A percentile compares a stretch with the other conserved stretches of the same genome.
Evolutionary conservation across 2,888 invertebrate species (phyloP).

Genomic region (Thereva unica): DNA sequence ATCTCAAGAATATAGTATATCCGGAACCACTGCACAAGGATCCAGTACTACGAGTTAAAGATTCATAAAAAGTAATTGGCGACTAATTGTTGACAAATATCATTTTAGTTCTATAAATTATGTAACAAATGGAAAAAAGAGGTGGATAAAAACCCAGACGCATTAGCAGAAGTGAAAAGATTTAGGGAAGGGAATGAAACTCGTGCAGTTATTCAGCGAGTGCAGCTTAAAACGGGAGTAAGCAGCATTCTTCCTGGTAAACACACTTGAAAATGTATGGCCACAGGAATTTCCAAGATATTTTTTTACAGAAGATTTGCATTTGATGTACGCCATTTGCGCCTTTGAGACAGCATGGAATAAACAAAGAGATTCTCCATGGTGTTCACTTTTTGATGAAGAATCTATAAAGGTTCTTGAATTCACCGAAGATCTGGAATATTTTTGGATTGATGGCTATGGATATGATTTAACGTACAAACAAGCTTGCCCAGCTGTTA

Average conservation of each 20-base stretch:
- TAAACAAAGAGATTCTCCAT: constrained; percentile 67
- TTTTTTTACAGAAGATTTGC: constrained; percentile 21
- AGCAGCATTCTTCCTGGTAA: constrained; percentile 61
- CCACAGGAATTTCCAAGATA: background rate
- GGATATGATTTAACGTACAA: constrained; percentile 72
- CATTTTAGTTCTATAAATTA: constrained; percentile 75
- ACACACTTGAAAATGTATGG: constrained; percentile 1
- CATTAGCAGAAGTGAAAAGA: constrained; percentile 63
- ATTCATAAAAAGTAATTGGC: too few relatives aligned
- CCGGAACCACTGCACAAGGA: constrained; percentile 68
- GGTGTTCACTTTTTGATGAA: constrained; percentile 75
- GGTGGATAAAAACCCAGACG: constrained; percentile 69
- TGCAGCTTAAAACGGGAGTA: constrained; percentile 64
- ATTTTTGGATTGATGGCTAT: constrained; percentile 84
- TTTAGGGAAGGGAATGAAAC: constrained; percentile 64
- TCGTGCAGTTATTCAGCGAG: constrained; percentile 58
- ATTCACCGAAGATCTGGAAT: constrained; percentile 75
- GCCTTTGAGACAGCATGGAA: constrained; percentile 84
- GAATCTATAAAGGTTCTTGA: constrained; percentile 68
- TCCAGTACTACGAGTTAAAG: constrained; percentile 66
- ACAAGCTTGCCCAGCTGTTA: constrained; percentile 76
- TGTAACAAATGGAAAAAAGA: constrained; percentile 72
- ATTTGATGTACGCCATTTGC: constrained; percentile 73
- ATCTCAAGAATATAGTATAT: constrained; percentile 66
- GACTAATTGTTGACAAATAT: background rate